Evolutionary conservation across 2,113 vertebrate genomes (phyloP).

Genomic region (Setophaga kirtlandii): DNA sequence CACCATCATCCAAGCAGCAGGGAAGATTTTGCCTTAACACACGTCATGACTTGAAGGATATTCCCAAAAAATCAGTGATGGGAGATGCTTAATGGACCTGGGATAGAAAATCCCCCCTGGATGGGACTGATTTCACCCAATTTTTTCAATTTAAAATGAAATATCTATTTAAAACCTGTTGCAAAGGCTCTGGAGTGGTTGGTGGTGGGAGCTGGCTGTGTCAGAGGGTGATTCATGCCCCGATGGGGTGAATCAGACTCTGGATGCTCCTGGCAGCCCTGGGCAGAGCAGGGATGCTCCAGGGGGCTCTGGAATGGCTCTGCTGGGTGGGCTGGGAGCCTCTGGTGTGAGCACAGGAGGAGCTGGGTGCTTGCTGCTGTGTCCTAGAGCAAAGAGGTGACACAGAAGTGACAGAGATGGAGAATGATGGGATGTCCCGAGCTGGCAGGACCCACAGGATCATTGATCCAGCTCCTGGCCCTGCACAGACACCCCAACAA

Average conservation of each 20-base stretch:
- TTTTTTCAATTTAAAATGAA: not conserved
- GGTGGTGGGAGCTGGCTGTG: not conserved
- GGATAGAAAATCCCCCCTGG: not conserved
- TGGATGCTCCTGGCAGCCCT: not conserved
- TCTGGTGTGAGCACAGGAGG: not conserved
- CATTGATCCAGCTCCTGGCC: not conserved
- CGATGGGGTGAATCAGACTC: not conserved
- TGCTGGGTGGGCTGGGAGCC: not conserved
- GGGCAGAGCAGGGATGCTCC: not conserved
- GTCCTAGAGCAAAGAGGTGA: rapidly evolving
- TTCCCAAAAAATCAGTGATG: not conserved
- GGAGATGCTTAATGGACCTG: not conserved
- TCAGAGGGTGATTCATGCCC: conserved; percentile 8
- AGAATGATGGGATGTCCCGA: not conserved
- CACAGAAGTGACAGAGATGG: no score
- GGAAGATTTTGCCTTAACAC: not conserved
- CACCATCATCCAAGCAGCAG: not conserved
- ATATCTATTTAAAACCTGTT: not conserved
- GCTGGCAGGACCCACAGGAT: not conserved
- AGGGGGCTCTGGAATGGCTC: not conserved
- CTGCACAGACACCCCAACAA: not conserved
- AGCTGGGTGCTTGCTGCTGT: not conserved
- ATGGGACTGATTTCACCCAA: not conserved
- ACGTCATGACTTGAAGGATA: not conserved
- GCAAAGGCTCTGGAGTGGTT: not conserved